A percentile compares a stretch with the other conserved stretches of the same genome.
Conservation (phyloP, 2,797 vertebrate genomes). For the Ptychadena robeensis region DNA sequence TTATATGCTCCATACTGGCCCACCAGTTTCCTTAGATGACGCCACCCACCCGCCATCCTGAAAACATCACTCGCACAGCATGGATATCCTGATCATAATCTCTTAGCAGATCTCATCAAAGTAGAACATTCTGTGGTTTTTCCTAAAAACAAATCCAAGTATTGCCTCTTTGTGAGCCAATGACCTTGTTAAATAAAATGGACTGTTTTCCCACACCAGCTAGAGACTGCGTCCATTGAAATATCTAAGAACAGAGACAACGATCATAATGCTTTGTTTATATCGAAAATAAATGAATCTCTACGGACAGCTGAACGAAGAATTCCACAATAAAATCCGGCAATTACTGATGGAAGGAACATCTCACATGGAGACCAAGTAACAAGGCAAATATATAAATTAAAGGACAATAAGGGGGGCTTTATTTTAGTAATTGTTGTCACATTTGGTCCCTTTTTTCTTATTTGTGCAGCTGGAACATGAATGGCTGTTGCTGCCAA, state of each 20-base stretch:
- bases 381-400: background rate
- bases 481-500: background rate
- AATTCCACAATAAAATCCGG: background rate
- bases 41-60: background rate
- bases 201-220: slow-evolving; percentile 24
- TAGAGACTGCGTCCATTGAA: background rate
- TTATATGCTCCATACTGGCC: no score
- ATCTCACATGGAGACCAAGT: background rate
- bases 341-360: background rate
- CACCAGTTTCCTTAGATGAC: no score
- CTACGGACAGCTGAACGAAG: background rate
- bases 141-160: slow-evolving; percentile 2
- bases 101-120: slow-evolving; percentile 4
- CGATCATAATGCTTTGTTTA: background rate
- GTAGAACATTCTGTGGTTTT: slow-evolving; percentile 32
- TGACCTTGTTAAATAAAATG: slow-evolving; percentile 7
- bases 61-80: background rate
- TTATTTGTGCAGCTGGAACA: background rate
- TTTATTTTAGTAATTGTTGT: background rate
- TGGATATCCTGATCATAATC: slow-evolving; percentile 1
- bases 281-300: background rate
- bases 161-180: background rate
- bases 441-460: background rate
- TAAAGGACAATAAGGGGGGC: background rate
- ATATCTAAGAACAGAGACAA: slow-evolving; percentile 13